Base-by-base conservation (phyloP, 2,113 vertebrate genomes). In the Myrmophylax atrothorax region DNA sequence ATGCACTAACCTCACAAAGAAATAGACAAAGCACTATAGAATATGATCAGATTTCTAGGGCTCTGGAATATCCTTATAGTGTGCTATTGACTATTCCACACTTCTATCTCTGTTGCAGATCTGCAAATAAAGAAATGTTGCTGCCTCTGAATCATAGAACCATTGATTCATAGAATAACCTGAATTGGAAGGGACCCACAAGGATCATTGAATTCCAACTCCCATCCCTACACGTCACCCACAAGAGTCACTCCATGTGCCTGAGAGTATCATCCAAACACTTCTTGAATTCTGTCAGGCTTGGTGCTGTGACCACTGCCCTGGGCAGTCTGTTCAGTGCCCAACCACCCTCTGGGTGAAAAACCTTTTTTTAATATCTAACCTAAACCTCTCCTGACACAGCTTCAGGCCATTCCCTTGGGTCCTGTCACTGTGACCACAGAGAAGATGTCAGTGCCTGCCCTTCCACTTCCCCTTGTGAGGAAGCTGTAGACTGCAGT, bases 311-410 rank as follows among this genome's bases (percentile, higher is more conserved):
- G 52, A 44, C 20, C 31, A 23, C 12, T 42, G 18, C 18, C 29
- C 35, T 64, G 42, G 7, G 13, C 10, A 49, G 13, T 13, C 47
- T 35, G 7, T 37, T 42, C 31, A 42, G 25, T 56, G 35, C 14
- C 31, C 50, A 42, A 0, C 2, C 25, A 37, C 22, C 0, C 0
- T 20, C 14, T 35, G 42, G 7, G 11, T 18, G 31, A 64, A 80
- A 42, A 42, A 56, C 14, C 4, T 10, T 64, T 73, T 8, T 5
- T 25, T 31, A 14, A 31, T 50, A 42, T 15, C 16, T 33, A 80
- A 5, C 3, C 13, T 26, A 37, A 66, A 26, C 35, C 14, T 49
- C 14, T 9, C 11, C 20, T 73, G 50, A 58, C 35, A 56, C 25
- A 42, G 4, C 4, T 37, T 50, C 35, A 42, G 50, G 31, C 31